Base-by-base conservation (phyloP, 2,797 vertebrate species). In the Artibeus jamaicensis region DNA sequence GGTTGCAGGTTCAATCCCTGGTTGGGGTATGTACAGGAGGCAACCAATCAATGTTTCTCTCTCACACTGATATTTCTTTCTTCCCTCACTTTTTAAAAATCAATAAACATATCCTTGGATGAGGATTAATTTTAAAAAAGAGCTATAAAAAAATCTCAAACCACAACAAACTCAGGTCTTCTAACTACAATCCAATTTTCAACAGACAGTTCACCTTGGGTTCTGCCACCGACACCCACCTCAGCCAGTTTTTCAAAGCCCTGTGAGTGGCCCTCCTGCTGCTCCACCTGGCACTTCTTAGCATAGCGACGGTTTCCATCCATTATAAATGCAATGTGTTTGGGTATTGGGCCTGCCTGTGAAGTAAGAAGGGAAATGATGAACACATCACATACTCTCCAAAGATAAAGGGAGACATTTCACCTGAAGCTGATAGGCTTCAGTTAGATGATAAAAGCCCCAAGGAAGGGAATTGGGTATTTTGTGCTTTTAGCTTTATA, bases 311-410 rank as follows among this genome's bases (percentile, higher is more conserved):
- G 99, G 96, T 99, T 99, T 14, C 99, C 99, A 48, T 99, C 99
- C 99, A 99, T 99, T 98, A 99, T 99, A 98, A 99, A 99, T 26
- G 99, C 99, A 50, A 99, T 98, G 34, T 99, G 99, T 98, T 99
- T 99, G 77, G 99, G 99, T 98, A 99, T 99, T 0, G 99, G 99
- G 37, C 99, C 99, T 93, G 99, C 99, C 99, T 99, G 96, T 76
- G 70, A 68, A 73, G 86, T 0, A 76, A 94, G 70, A 91, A 96
- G 82, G 89, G 74, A 78, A 68, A 87, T n/a, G 46, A 86, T 79
- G 16, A 95, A 77, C 19, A 67, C 24, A 68, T 62, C 55, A 93
- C 42, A 85, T 68, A 78, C 3, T 91, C 44, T 78, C 44, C 46
- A 77, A 34, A 29, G 29, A 76, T 53, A 62, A 62, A 90, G 22